Evolutionary conservation across 2,888 invertebrate species (phyloP).

Genomic region (Mactromeris polynyma): DNA sequence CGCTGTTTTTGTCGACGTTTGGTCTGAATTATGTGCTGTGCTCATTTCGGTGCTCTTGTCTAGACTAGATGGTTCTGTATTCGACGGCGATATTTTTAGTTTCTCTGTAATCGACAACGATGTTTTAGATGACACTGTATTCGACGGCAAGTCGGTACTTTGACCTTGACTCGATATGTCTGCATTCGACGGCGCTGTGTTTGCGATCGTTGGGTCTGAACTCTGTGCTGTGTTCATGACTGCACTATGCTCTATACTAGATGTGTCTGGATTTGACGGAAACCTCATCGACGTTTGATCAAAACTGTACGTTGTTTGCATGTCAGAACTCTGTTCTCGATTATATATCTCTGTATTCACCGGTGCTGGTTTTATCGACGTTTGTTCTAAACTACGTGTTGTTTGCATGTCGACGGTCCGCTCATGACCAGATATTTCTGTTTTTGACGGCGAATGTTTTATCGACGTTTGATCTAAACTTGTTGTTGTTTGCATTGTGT

Average conservation of each 20-base stretch:
- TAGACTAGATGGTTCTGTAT: not conserved
- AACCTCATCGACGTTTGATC: not conserved
- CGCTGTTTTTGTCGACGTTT: too few relatives aligned
- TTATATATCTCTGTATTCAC: not conserved
- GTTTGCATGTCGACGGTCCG: not conserved
- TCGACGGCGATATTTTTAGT: not conserved
- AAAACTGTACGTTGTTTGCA: not conserved
- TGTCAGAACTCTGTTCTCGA: not conserved
- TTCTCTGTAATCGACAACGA: too few relatives aligned
- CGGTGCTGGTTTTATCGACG: not conserved
- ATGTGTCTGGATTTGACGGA: not conserved
- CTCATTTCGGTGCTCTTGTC: not conserved
- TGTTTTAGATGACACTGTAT: not conserved
- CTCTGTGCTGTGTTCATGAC: not conserved
- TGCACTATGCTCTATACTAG: not conserved
- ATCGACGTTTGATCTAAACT: not conserved
- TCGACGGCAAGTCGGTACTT: too few relatives aligned
- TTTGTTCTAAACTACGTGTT: not conserved
- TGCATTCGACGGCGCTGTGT: too few relatives aligned
- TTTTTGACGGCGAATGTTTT: not conserved
- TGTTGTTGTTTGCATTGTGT: not conserved
- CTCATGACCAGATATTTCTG: not conserved
- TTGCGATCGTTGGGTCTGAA: not conserved
- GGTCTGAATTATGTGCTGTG: not conserved
- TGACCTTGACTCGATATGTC: too few relatives aligned